These are phyloP conservation scores for Hesperophylax magnus DNA, from an alignment of 1,140 invertebrate genomes.

Conservation along the genomic window DNA sequence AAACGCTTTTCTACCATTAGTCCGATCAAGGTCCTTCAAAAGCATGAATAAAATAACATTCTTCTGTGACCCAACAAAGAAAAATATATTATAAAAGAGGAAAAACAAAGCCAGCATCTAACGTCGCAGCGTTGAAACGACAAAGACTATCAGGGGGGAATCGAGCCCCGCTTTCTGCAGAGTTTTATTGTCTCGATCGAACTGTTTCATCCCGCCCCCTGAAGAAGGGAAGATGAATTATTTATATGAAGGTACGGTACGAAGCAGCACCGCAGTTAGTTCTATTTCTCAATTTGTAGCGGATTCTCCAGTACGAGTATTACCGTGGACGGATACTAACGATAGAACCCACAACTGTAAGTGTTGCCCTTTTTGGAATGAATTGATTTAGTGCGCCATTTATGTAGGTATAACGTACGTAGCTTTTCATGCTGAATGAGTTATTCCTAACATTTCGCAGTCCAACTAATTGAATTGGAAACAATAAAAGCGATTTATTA, in stretches of 20 bases:
- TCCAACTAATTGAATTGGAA: too few species aligned
- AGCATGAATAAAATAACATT: too few species aligned
- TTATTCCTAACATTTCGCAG: too few species aligned
- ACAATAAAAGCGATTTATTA: too few species aligned
- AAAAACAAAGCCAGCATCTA: too few species aligned
- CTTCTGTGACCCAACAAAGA: too few species aligned
- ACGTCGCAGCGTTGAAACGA: too few species aligned
- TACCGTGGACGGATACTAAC: neutral
- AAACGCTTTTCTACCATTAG: too few species aligned
- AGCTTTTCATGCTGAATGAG: too few species aligned
- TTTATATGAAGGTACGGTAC: neutral
- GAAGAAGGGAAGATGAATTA: constrained; percentile 22
- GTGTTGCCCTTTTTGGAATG: constrained; percentile 4
- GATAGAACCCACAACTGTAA: neutral
- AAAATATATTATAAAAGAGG: too few species aligned
- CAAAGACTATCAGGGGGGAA: neutral
- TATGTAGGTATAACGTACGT: too few species aligned
- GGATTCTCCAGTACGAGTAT: neutral
- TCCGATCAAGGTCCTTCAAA: too few species aligned
- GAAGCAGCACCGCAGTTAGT: constrained; percentile 2
- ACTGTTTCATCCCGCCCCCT: constrained; percentile 3
- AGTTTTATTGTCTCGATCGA: constrained; percentile 29
- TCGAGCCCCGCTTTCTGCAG: neutral
- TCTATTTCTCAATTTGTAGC: constrained; percentile 36
- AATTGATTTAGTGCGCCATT: neutral